Conservation (phyloP, 2,797 vertebrate genomes). For the Macroramphosus scolopax region DNA sequence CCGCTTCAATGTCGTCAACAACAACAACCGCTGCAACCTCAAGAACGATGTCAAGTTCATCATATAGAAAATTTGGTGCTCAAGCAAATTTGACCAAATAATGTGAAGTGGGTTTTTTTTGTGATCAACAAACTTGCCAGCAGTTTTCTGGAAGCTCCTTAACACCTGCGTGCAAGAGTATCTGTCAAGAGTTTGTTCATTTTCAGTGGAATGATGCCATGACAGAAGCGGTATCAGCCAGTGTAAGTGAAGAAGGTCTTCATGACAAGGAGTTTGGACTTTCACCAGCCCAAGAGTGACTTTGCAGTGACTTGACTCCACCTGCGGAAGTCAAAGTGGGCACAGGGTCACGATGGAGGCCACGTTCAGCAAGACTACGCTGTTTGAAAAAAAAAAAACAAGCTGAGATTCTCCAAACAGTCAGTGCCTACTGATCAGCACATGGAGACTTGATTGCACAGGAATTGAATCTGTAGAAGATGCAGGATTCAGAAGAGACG, state of each 20-base stretch:
- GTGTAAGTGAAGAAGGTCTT: constrained; percentile 20
- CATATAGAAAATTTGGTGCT: constrained; percentile 64
- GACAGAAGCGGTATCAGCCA: background rate
- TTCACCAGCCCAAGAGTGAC: constrained; percentile 4
- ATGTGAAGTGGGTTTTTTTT: constrained; percentile 15
- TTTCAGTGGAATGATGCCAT: background rate
- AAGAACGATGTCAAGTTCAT: constrained; percentile 90
- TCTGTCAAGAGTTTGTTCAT: background rate
- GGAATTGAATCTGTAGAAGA: constrained; percentile 19
- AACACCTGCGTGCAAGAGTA: no score
- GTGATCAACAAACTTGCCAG: background rate
- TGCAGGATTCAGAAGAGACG: constrained; percentile 1
- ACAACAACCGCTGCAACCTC: constrained; percentile 75
- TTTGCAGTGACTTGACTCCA: background rate
- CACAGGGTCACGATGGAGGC: constrained; percentile 26
- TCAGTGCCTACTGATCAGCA: constrained; percentile 15
- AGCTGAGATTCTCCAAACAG: no score
- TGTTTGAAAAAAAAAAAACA: no score
- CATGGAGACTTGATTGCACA: constrained; percentile 38
- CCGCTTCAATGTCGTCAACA: constrained; percentile 76
- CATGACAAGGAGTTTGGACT: constrained; percentile 12
- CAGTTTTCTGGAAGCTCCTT: no score
- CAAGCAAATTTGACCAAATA: background rate
- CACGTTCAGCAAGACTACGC: constrained; percentile 7
- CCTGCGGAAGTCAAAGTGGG: constrained; percentile 13